Conservation (phyloP, 2,888 invertebrate species). For the Dichetophora obliterata region DNA sequence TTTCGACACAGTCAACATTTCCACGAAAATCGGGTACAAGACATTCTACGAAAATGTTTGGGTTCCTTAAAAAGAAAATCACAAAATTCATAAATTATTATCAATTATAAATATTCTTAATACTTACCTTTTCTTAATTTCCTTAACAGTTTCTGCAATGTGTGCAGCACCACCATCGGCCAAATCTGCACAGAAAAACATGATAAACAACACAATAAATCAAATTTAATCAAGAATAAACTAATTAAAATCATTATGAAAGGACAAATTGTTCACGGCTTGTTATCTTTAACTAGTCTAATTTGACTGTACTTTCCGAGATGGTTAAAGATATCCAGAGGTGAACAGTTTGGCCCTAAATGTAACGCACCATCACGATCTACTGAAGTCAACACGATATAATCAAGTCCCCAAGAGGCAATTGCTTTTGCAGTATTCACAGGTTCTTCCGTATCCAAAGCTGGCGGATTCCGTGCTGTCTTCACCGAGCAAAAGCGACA, state of each 20-base stretch:
- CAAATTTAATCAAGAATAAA: constrained; percentile 22
- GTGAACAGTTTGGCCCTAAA: no score
- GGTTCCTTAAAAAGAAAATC: constrained; percentile 72
- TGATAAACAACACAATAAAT: constrained; percentile 10
- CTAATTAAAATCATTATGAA: constrained; percentile 11
- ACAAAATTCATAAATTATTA: not conserved
- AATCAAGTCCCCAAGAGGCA: constrained; percentile 94
- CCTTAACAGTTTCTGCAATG: constrained; percentile 90
- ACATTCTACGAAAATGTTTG: constrained; percentile 93
- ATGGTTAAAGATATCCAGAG: no score
- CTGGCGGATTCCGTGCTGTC: constrained; percentile 90
- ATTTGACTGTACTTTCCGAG: no score
- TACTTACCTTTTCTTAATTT: constrained; percentile 80
- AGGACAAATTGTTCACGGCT: no score
- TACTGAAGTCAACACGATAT: constrained; percentile 97
- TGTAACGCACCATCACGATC: constrained; percentile 88
- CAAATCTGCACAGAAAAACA: constrained; percentile 79
- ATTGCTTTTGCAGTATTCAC: constrained; percentile 93
- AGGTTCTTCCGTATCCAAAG: constrained; percentile 91
- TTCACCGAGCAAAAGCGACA: constrained; percentile 99
- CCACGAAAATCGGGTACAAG: constrained; percentile 97
- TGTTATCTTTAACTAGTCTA: no score
- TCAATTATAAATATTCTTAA: not conserved
- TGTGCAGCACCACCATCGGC: constrained; percentile 94
- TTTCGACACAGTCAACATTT: constrained; percentile 78